Percentiles rank a stretch among this genome's conserved stretches.
phyloP scores from a whole-genome alignment of 2,797 vertebrate species.

The Mycteria americana region DNA sequence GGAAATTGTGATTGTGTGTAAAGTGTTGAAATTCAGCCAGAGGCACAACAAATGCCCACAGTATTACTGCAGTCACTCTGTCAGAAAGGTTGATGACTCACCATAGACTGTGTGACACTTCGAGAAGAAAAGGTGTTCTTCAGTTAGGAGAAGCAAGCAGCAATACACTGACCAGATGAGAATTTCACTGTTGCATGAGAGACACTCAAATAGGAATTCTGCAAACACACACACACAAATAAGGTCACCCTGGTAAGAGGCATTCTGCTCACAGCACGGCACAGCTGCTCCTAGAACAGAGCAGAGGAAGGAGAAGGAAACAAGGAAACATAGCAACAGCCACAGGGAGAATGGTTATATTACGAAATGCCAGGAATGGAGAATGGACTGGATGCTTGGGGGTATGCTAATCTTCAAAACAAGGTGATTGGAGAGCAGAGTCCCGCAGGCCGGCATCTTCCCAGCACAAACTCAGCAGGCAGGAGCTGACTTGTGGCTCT shows the following conservation, averaged over 20 bases:
- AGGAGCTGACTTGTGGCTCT: not conserved
- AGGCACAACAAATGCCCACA: not conserved
- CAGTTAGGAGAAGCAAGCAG: slow-evolving; percentile 86
- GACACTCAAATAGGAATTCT: slow-evolving; percentile 94
- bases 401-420: not conserved
- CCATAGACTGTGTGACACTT: slow-evolving; percentile 95
- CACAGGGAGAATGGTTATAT: not conserved
- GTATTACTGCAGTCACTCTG: not conserved
- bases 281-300: not conserved
- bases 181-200: slow-evolving; percentile 81
- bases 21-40: not conserved
- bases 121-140: slow-evolving; percentile 90
- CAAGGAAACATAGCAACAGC: not conserved
- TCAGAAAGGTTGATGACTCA: slow-evolving; percentile 66
- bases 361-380: not conserved
- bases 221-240: slow-evolving; percentile 6
- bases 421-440: not conserved
- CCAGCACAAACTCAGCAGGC: not conserved
- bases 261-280: not conserved
- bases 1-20: not conserved
- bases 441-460: not conserved
- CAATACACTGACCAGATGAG: slow-evolving; percentile 88
- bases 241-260: not conserved
- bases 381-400: not conserved
- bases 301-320: not conserved